phyloP scores from a whole-genome alignment of 2,797 vertebrate species.

The Helarctos malayanus region DNA sequence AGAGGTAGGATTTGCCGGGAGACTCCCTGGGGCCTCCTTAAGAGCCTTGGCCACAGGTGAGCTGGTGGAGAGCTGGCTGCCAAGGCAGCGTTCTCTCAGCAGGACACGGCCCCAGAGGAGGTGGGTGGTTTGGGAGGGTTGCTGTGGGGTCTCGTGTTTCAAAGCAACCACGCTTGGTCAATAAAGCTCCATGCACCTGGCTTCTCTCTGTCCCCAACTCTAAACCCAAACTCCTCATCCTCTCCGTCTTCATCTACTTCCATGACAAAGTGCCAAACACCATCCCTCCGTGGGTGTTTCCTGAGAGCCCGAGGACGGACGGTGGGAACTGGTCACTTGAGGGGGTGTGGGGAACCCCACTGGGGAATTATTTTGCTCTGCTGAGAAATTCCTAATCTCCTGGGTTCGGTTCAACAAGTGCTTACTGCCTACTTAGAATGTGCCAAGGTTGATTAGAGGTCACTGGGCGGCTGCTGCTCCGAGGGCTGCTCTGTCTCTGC shows the following conservation, averaged over 20 bases:
- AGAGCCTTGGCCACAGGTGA: neutral
- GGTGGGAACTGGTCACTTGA: neutral
- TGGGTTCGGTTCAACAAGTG: constrained; percentile 67
- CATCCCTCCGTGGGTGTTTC: neutral
- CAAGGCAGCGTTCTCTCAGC: neutral
- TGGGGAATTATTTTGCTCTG: constrained; percentile 61
- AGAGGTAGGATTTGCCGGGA: neutral
- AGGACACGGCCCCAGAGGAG: neutral
- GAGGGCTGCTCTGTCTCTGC: neutral
- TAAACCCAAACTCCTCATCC: neutral
- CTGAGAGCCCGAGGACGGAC: neutral
- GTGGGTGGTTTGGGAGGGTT: neutral
- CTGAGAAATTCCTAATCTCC: constrained; percentile 76
- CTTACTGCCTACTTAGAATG: constrained; percentile 56
- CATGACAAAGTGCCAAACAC: neutral
- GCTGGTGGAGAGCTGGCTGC: neutral
- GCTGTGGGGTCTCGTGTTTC: neutral
- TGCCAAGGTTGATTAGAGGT: constrained; percentile 80
- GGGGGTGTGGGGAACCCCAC: neutral
- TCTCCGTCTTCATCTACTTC: neutral
- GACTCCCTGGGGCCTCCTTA: neutral
- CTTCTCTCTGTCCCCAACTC: neutral
- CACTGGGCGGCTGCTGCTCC: neutral
- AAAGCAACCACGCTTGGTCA: neutral
- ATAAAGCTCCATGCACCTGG: neutral